A percentile compares a stretch with the other conserved stretches of the same genome.
These are phyloP conservation scores for Myzus persicae DNA, from an alignment of 1,140 invertebrate genomes.

Conservation along the genomic window DNA sequence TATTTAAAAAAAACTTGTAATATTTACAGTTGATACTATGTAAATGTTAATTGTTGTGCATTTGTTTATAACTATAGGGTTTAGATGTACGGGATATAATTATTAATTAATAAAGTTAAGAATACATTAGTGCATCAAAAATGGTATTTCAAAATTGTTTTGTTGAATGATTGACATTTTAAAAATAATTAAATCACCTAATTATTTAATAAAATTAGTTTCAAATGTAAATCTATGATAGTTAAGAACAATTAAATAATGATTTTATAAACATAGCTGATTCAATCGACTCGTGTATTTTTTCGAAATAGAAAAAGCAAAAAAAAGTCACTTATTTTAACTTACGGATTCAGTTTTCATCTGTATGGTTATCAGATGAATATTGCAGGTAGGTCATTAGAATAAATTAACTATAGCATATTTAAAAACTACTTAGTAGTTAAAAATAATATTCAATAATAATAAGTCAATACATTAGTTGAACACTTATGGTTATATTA, in stretches of 20 bases:
- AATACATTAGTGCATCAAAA: not conserved
- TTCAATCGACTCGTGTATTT: not conserved
- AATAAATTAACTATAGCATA: not conserved
- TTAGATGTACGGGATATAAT: not conserved
- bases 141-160: not conserved
- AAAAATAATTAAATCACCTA: too few relatives aligned
- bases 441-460: too few relatives aligned
- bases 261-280: not conserved
- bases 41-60: not conserved
- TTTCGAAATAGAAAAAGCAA: not conserved
- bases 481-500: too few relatives aligned
- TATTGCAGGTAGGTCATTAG: not conserved
- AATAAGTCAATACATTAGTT: too few relatives aligned
- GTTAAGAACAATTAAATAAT: not conserved
- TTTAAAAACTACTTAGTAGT: not conserved
- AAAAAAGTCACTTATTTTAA: not conserved
- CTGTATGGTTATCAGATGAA: not conserved
- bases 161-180: not conserved
- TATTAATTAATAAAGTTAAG: not conserved
- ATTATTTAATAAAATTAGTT: too few relatives aligned
- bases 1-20: not conserved
- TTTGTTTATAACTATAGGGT: not conserved
- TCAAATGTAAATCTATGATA: not conserved
- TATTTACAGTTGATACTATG: not conserved
- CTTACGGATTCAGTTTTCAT: not conserved